These are phyloP conservation scores for Eubasilissa regina DNA, from an alignment of 1,140 invertebrate genomes.

Conservation along the genomic window DNA sequence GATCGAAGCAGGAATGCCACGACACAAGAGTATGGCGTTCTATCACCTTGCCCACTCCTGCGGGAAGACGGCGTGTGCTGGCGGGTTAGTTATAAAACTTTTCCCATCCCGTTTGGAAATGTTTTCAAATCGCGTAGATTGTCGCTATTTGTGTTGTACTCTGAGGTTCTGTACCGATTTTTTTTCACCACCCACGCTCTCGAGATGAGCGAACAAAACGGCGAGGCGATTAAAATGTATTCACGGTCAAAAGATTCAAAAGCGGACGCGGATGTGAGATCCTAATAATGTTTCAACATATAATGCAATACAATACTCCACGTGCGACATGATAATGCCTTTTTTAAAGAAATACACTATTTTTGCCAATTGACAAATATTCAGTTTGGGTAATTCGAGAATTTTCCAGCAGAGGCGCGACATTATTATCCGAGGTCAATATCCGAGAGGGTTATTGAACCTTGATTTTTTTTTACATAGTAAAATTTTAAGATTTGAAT, in stretches of 20 bases:
- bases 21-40: too few species aligned
- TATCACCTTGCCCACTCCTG: too few species aligned
- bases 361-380: not conserved
- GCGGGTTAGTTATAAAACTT: too few species aligned
- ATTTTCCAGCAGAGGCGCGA: not conserved
- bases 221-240: conserved; percentile 8
- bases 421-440: not conserved
- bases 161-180: too few species aligned
- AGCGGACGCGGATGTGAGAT: conserved; percentile 36
- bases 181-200: not conserved
- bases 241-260: conserved; percentile 27
- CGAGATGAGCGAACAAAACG: not conserved
- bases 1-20: too few species aligned
- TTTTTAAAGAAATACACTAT: not conserved
- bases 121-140: too few species aligned
- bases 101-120: too few species aligned
- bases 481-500: conserved; percentile 30
- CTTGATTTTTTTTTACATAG: conserved; percentile 4
- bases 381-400: not conserved
- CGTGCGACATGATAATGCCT: too few species aligned
- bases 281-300: not conserved
- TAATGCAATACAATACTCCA: not conserved
- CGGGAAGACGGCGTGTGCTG: too few species aligned
- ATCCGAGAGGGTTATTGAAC: conserved; percentile 38
- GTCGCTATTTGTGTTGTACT: too few species aligned